Conservation (phyloP, 2,113 vertebrate species). For the Xenopus borealis region DNA sequence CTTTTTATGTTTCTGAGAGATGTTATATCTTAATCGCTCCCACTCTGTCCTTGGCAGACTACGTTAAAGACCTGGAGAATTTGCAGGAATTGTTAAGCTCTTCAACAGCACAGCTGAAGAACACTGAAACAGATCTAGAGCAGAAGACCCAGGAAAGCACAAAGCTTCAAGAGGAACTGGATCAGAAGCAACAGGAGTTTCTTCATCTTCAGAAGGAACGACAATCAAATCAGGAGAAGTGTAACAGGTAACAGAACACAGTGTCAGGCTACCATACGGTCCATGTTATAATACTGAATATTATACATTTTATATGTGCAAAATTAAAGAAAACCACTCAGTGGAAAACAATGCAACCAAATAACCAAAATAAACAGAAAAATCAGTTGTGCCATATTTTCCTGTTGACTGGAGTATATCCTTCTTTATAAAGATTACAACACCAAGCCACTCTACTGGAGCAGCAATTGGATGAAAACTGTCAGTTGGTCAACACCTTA, state of each 20-base stretch:
- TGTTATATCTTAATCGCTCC: neutral
- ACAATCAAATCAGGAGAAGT: constrained; percentile 66
- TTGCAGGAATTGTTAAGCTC: constrained; percentile 63
- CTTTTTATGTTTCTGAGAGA: too few species aligned
- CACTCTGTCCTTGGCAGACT: constrained; percentile 37
- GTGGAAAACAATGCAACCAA: too few species aligned
- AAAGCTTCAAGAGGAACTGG: constrained; percentile 61
- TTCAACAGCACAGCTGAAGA: constrained; percentile 62
- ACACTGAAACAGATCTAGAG: constrained; percentile 70
- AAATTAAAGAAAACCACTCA: too few species aligned
- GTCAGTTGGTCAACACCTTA: constrained; percentile 66
- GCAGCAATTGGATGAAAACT: constrained; percentile 78
- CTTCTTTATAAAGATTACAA: constrained; percentile 69
- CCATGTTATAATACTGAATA: too few species aligned
- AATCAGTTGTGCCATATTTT: too few species aligned
- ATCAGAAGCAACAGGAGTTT: constrained; percentile 59
- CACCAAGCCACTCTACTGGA: constrained; percentile 73
- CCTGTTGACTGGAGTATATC: too few species aligned
- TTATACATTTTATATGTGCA: too few species aligned
- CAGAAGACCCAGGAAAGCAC: constrained; percentile 62
- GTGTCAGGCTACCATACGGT: too few species aligned
- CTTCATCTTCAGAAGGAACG: constrained; percentile 67
- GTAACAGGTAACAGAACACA: constrained; percentile 68
- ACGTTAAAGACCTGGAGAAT: constrained; percentile 61
- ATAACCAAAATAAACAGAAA: too few species aligned